Percentiles rank a stretch among this genome's conserved stretches.
These are phyloP conservation scores for Xyrauchen texanus DNA, from an alignment of 2,113 vertebrate species.

Conservation along the genomic window DNA sequence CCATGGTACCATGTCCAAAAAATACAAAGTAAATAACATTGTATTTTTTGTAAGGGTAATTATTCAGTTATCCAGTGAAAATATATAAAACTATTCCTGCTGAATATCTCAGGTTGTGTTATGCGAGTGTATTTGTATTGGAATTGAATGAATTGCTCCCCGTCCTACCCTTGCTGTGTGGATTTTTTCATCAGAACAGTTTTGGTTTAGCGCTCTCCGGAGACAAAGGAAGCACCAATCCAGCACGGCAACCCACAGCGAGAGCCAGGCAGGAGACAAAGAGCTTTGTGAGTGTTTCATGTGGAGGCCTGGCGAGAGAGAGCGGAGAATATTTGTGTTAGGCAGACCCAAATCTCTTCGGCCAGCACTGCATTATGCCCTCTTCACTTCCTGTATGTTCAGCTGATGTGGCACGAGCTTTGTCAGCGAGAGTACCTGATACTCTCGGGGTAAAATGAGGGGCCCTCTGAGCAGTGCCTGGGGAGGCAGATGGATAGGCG, in stretches of 20 bases:
- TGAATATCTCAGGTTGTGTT: constrained; percentile 14
- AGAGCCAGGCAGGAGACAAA: constrained; percentile 66
- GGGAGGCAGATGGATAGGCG: constrained; percentile 58
- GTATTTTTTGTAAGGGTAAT: too few relatives aligned
- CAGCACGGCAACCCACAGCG: constrained; percentile 33
- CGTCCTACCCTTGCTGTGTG: constrained; percentile 19
- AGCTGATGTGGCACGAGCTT: constrained; percentile 49
- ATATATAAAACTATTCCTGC: constrained; percentile 2
- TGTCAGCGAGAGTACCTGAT: constrained; percentile 68
- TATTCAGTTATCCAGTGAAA: background rate
- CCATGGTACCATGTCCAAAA: too few relatives aligned
- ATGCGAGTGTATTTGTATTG: constrained; percentile 26
- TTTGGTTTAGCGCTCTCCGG: constrained; percentile 47
- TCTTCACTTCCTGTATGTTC: constrained; percentile 66
- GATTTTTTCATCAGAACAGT: constrained; percentile 43
- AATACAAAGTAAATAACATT: too few relatives aligned
- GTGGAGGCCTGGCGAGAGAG: constrained; percentile 44
- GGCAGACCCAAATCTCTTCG: constrained; percentile 45
- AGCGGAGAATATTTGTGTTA: constrained; percentile 51
- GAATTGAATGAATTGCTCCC: constrained; percentile 19
- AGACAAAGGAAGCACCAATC: constrained; percentile 51
- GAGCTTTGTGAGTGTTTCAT: constrained; percentile 67
- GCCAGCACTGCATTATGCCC: constrained; percentile 48
- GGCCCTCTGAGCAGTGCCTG: constrained; percentile 72
- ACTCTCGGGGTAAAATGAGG: constrained; percentile 71